Base-by-base conservation (phyloP, 2,797 vertebrate species). In the Xiphorhynchus erythropygius region DNA sequence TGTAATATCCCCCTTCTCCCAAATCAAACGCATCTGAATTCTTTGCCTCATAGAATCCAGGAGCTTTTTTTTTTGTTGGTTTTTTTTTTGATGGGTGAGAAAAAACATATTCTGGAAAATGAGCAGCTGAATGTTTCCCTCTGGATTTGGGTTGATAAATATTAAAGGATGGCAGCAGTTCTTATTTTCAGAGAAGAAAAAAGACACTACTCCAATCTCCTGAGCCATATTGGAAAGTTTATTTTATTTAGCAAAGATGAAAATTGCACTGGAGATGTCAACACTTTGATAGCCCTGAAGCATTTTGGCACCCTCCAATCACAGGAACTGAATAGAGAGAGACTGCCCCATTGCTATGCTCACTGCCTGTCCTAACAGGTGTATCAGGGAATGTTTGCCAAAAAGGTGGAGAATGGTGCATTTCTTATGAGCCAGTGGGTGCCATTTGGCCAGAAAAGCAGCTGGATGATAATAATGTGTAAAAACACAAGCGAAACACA, bases 221-320 rank as follows among this genome's bases (percentile, higher is more conserved):
- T 84, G 94, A 96, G 95, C 91, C 77, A 65, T 92, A 83, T 92
- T 96, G 95, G 76, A 87, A 92, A 96, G 95, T 93, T 97, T 96
- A 97, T 96, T 97, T 96, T 97, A 91, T 96, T 97, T 96, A 96
- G 93, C 49, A 87, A 97, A 95, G 89, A 96, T 85, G 92, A 94
- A 95, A 97, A 94, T 95, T 97, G 68, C 73, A 46, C 91, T 84
- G 80, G 93, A 96, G 86, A 81, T 3, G 0, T 97, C 96, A 95
- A 97, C 74, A 53, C 87, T 94, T 93, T 63, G 89, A 89, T 94
- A 96, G 74, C 84, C 96, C 87, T 68, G 74, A 95, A 96, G 97
- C 94, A 87, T 96, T 95, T 94, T 97, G 95, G 97, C 96, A 95
- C 55, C 46, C 60, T 84, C 62, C 15, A 19, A 75, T 87, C 55